Conservation (phyloP, 2,113 vertebrate genomes). For the Polypterus senegalus region DNA sequence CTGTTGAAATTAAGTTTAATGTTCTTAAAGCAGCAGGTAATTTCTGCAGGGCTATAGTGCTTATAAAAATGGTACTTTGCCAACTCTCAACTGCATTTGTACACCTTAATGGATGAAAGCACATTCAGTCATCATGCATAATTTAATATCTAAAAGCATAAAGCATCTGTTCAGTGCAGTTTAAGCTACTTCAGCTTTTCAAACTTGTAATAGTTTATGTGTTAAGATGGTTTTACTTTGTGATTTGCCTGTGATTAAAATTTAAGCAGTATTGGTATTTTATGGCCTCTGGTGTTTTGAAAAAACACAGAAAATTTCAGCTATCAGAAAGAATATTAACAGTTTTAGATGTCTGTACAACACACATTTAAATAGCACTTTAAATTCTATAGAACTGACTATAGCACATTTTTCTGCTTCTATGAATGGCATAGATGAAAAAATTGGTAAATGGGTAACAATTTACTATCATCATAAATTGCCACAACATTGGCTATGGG, state of each 20-base stretch:
- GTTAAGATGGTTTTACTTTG: conserved; percentile 17
- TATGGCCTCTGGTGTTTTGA: background rate
- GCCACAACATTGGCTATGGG: too few species aligned
- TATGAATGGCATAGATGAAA: too few species aligned
- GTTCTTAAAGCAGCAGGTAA: conserved; percentile 46
- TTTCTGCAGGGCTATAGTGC: conserved; percentile 31
- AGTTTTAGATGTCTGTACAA: too few species aligned
- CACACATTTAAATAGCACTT: too few species aligned
- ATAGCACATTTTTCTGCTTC: too few species aligned
- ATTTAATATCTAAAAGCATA: conserved; percentile 47
- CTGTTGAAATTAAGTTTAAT: conserved; percentile 52
- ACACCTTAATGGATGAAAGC: conserved; percentile 35
- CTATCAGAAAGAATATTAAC: too few species aligned
- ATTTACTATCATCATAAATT: too few species aligned
- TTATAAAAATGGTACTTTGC: conserved; percentile 25
- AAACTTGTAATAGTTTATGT: conserved; percentile 44
- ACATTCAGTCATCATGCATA: conserved; percentile 47
- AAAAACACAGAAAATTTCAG: background rate
- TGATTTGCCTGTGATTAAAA: background rate
- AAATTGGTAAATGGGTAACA: too few species aligned
- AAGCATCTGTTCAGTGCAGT: conserved; percentile 36
- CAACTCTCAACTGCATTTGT: conserved; percentile 33
- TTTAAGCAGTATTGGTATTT: background rate
- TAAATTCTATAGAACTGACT: too few species aligned
- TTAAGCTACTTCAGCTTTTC: conserved; percentile 33